A percentile compares a stretch with the other conserved stretches of the same genome.
phyloP scores from a whole-genome alignment of 1,140 invertebrate genomes.

The Chelonus insularis region DNA sequence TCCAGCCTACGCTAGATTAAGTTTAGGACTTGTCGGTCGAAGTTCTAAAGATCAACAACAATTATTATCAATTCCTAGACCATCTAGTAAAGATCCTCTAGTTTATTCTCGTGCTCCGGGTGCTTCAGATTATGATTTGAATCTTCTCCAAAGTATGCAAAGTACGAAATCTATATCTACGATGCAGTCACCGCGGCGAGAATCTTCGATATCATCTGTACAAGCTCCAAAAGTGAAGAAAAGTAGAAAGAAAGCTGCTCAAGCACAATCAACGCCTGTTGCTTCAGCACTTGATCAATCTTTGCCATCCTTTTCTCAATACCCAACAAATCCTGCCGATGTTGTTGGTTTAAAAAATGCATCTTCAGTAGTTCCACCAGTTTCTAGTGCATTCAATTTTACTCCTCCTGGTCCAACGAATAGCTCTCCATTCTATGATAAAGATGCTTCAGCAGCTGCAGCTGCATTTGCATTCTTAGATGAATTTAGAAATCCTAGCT shows the following conservation, averaged over 20 bases:
- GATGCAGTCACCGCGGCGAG: slow-evolving; percentile 32
- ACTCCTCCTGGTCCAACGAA: slow-evolving; percentile 42
- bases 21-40: slow-evolving; percentile 48
- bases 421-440: slow-evolving; percentile 51
- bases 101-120: slow-evolving; percentile 41
- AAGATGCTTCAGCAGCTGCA: slow-evolving; percentile 48
- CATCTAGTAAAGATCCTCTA: slow-evolving; percentile 46
- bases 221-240: slow-evolving; percentile 44
- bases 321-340: slow-evolving; percentile 30
- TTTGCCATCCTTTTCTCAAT: slow-evolving; percentile 33
- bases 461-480: slow-evolving; percentile 54
- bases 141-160: slow-evolving; percentile 51
- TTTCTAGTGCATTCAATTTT: slow-evolving; percentile 54
- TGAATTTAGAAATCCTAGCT: slow-evolving; percentile 54
- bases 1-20: slow-evolving; percentile 47
- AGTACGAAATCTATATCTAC: slow-evolving; percentile 44
- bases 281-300: slow-evolving; percentile 32
- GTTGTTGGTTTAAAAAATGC: slow-evolving; percentile 47
- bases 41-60: slow-evolving; percentile 48
- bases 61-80: slow-evolving; percentile 46
- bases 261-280: slow-evolving; percentile 23
- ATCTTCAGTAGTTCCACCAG: slow-evolving; percentile 41
- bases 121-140: slow-evolving; percentile 49
- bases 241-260: slow-evolving; percentile 42
- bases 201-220: slow-evolving; percentile 16